Evolutionary conservation across 2,797 vertebrate species (phyloP).

Genomic region (Malacoctenus gilli): DNA sequence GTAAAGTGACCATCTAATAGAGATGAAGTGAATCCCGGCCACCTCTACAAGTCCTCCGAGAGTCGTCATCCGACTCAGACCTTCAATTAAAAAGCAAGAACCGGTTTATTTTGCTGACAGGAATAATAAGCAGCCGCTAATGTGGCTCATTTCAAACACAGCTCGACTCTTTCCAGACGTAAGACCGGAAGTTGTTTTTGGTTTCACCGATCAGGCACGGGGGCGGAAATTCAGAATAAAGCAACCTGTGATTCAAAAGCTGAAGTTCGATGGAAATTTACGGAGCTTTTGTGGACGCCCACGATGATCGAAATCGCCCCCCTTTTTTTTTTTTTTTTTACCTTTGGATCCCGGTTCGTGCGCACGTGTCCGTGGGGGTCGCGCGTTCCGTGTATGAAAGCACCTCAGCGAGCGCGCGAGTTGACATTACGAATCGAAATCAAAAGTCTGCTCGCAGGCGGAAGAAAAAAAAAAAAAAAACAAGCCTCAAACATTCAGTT

Average conservation of each 20-base stretch:
- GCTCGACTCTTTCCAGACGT: background rate
- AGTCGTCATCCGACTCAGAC: constrained; percentile 33
- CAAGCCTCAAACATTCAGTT: constrained; percentile 42
- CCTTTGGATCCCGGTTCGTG: no score
- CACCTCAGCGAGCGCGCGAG: background rate
- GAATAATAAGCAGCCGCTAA: constrained; percentile 34
- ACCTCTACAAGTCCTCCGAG: constrained; percentile 38
- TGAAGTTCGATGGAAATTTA: no score
- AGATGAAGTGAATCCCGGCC: constrained; percentile 36
- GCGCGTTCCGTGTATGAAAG: constrained; percentile 24
- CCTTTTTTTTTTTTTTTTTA: no score
- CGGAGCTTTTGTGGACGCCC: no score
- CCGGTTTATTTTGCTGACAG: constrained; percentile 38
- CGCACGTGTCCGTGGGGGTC: no score
- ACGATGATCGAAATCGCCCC: no score
- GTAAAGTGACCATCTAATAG: constrained; percentile 57
- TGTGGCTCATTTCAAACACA: constrained; percentile 42
- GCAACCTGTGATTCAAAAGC: no score
- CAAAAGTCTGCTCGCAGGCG: constrained; percentile 15
- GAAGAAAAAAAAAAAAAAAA: constrained; percentile 13
- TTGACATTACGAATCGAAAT: constrained; percentile 19
- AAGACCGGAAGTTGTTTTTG: no score
- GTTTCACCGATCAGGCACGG: no score
- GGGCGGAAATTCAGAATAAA: no score
- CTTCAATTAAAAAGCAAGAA: constrained; percentile 43